phyloP scores from a whole-genome alignment of 92 coral and sea anemone species.

The Paramuricea clavata region DNA sequence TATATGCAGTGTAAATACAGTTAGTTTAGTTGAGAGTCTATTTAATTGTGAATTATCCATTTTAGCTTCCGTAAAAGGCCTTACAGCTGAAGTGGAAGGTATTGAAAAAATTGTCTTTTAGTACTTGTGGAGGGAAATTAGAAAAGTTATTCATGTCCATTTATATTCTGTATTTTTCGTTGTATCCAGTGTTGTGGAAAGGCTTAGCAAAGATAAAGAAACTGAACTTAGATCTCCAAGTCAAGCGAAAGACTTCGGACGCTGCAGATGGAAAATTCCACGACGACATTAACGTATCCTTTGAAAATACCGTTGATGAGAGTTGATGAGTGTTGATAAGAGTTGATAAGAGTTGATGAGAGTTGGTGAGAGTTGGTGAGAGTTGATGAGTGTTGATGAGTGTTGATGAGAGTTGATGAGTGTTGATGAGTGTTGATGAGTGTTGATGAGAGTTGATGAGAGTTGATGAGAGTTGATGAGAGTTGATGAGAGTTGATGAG shows the following conservation, averaged over 20 bases:
- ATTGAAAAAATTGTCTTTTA: neutral
- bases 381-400: too few relatives aligned
- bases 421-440: too few relatives aligned
- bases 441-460: too few relatives aligned
- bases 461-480: too few relatives aligned
- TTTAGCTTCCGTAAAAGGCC: slow-evolving; percentile 90
- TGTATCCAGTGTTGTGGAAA: slow-evolving; percentile 82
- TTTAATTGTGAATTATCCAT: slow-evolving; percentile 5
- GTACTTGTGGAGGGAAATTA: neutral
- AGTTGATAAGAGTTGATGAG: too few relatives aligned
- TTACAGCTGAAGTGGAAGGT: slow-evolving; percentile 99
- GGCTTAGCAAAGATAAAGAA: slow-evolving; percentile 92
- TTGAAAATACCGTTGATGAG: neutral
- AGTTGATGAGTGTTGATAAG: too few relatives aligned
- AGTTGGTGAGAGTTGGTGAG: too few relatives aligned
- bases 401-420: too few relatives aligned
- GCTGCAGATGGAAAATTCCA: slow-evolving; percentile 80
- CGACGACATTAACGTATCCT: slow-evolving; percentile 96
- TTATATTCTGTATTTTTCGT: neutral
- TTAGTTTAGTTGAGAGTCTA: neutral
- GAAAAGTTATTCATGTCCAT: neutral
- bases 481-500: too few relatives aligned
- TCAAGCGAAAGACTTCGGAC: slow-evolving; percentile 76
- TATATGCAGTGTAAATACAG: too few relatives aligned
- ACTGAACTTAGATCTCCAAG: slow-evolving; percentile 82